Evolutionary conservation across 2,888 invertebrate genomes (phyloP), one percentile per base, ranked within the genome.

Genomic region (Drosophila nr. medialis): DNA sequence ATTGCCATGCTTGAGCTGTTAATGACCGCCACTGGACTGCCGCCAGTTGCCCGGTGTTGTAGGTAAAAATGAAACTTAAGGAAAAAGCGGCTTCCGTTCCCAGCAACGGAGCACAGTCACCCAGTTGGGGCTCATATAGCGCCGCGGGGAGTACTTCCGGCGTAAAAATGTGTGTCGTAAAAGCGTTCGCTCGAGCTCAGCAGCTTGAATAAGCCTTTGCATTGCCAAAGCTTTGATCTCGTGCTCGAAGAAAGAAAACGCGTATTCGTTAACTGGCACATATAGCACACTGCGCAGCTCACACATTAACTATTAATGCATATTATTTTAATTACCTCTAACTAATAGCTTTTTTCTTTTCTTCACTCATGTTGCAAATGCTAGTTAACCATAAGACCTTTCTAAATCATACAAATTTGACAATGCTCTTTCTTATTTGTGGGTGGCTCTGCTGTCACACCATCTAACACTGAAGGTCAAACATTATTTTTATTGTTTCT

Each of bases 31-130:
- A 65, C 66, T 60, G 65, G 77, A 64, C 75, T 29, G 58, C 45
- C 45, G 49, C 45, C 63, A 64, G 51, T 68, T 65, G 36, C 21
- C 42, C 62, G 61, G 42, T 49, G 38, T 38, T 49, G 48, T 55
- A n/a, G 45, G n/a, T 51, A 27, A 21, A 59, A 67, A 66, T 55
- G 27, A 29, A 64, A 61, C 45, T 34, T 49, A 64, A 58, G 79
- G 65, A 81, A 71, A 72, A 77, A 62, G 62, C 72, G 78, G 89
- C 86, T 90, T 86, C 90, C 90, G 90, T 83, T 86, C 83, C 81
- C 89, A 86, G 86, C 55, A 75, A 79, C 13, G 38, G 50, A 30
- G 49, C 34, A 48, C 36, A 61, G 48, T 32, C 54, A 68, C 70
- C 68, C 55, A 62, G 64, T 62, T 79, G 76, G 60, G 27, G 64